Conservation (phyloP, 2,888 invertebrate species). For the Rotaria socialis region DNA sequence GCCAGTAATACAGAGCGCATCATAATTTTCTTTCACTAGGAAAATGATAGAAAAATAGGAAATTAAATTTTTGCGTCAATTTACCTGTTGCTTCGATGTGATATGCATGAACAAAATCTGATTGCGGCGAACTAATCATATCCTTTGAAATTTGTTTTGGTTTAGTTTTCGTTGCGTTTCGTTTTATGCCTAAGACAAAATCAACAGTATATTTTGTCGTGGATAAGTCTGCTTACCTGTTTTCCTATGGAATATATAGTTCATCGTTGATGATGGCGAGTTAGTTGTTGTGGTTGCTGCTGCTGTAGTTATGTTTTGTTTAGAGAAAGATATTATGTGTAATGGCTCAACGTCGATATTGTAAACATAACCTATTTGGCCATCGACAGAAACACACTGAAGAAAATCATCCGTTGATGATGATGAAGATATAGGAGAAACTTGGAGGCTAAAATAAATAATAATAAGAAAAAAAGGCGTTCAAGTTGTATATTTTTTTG, state of each 20-base stretch:
- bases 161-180: background rate
- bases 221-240: background rate
- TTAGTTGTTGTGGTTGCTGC: too few species aligned
- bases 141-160: background rate
- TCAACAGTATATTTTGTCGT: too few species aligned
- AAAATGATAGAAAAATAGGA: too few species aligned
- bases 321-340: background rate
- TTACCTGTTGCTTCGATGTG: background rate
- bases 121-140: conserved; percentile 17
- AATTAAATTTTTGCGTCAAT: background rate
- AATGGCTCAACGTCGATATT: background rate
- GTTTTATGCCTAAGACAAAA: background rate
- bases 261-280: background rate
- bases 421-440: background rate
- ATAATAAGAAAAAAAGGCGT: background rate
- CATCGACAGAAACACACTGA: background rate
- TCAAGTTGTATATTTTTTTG: background rate
- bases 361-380: conserved; percentile 27
- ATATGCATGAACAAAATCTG: conserved; percentile 7
- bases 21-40: background rate
- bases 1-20: background rate
- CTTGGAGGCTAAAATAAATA: background rate
- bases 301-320: background rate
- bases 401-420: background rate
- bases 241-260: background rate